Conservation (phyloP, 1,140 invertebrate species). For the Lasioglossum albipes region DNA sequence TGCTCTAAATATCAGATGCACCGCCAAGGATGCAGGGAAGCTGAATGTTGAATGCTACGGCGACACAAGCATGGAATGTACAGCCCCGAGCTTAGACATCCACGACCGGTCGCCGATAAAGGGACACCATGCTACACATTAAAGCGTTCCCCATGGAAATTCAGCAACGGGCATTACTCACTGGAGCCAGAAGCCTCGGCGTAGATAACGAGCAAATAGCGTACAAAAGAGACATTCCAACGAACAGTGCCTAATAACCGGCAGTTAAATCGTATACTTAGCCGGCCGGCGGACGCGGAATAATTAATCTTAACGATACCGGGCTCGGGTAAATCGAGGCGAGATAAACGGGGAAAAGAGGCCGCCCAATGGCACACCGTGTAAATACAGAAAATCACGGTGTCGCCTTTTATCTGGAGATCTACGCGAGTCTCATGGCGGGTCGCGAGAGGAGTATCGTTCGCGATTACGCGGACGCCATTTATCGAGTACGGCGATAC, state of each 20-base stretch:
- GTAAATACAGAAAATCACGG: conserved; percentile 37
- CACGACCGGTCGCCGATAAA: neutral
- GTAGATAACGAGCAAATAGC: neutral
- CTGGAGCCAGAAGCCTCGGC: neutral
- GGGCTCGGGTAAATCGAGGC: neutral
- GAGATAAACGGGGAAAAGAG: neutral
- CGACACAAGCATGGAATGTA: neutral
- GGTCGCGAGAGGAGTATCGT: conserved; percentile 37
- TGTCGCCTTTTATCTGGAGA: conserved; percentile 38
- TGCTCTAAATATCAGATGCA: neutral
- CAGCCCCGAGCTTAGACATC: too few species aligned
- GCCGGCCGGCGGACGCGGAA: neutral
- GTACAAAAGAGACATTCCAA: neutral
- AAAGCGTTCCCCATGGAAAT: neutral
- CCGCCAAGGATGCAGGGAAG: neutral
- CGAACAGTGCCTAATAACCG: neutral
- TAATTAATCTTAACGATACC: conserved; percentile 9
- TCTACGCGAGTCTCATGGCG: conserved; percentile 39
- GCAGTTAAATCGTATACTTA: neutral
- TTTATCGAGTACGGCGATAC: conserved; percentile 43
- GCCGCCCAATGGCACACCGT: neutral
- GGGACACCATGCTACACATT: neutral
- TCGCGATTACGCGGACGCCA: conserved; percentile 54
- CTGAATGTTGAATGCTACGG: neutral
- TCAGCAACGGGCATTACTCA: neutral